These are phyloP conservation scores for Bubo scandiacus DNA, from an alignment of 2,113 vertebrate genomes.

Conservation along the genomic window DNA sequence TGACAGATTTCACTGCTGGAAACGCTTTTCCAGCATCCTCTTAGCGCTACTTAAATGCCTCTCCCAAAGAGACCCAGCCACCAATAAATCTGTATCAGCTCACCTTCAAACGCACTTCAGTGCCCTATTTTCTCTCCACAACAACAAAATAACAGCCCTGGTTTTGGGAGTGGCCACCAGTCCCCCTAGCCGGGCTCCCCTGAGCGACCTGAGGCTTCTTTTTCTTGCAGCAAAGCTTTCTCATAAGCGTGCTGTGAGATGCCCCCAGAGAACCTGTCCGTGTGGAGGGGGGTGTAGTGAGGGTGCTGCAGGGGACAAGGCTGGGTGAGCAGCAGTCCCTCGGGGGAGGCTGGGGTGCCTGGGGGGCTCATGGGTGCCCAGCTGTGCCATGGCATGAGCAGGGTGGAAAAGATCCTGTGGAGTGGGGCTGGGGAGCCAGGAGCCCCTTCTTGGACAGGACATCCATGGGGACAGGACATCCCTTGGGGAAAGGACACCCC, in stretches of 20 bases:
- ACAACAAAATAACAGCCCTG: background rate
- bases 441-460: background rate
- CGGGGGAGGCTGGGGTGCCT: fast-evolving
- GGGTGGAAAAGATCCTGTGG: background rate
- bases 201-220: background rate
- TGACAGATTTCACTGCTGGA: background rate
- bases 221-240: background rate
- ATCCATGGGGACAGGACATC: background rate
- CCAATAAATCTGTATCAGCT: conserved; percentile 18
- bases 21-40: background rate
- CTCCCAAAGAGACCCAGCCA: background rate
- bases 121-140: conserved; percentile 10
- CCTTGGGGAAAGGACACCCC: too few species aligned
- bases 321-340: background rate
- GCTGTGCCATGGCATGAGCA: background rate
- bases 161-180: background rate
- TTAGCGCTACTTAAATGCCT: background rate
- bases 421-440: background rate
- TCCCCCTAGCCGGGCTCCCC: background rate
- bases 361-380: background rate
- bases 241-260: fast-evolving
- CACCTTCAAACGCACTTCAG: background rate
- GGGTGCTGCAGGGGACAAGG: fast-evolving
- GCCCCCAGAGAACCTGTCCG: background rate
- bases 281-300: background rate